Conservation (phyloP, 2,888 invertebrate genomes). For the Troglohyphantes excavatus region DNA sequence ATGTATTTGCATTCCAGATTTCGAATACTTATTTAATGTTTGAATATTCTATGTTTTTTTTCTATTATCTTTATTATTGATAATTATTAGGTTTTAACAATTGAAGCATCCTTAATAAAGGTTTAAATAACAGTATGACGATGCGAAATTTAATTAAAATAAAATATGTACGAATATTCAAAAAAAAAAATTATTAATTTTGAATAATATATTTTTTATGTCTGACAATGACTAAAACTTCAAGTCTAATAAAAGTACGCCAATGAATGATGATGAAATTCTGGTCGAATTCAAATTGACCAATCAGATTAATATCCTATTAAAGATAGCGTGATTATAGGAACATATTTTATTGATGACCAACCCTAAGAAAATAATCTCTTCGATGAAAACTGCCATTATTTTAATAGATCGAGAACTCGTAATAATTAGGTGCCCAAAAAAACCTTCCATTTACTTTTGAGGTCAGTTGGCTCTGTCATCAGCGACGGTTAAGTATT, state of each 20-base stretch:
- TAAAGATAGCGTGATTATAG: neutral
- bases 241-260: slow-evolving; percentile 17
- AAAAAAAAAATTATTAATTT: too few species aligned
- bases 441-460: neutral
- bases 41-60: too few species aligned
- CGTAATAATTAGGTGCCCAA: neutral
- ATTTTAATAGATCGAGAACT: slow-evolving; percentile 8
- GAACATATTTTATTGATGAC: slow-evolving; percentile 40
- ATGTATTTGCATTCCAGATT: too few species aligned
- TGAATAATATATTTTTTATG: neutral
- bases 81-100: too few species aligned
- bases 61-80: too few species aligned
- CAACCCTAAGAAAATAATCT: slow-evolving; percentile 20
- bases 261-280: slow-evolving; percentile 4
- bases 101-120: too few species aligned
- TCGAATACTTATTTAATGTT: too few species aligned
- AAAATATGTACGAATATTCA: too few species aligned
- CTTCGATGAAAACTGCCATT: neutral
- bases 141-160: too few species aligned
- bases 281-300: slow-evolving; percentile 5
- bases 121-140: too few species aligned
- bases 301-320: slow-evolving; percentile 32
- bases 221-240: neutral
- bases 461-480: slow-evolving; percentile 5
- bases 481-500: neutral